phyloP scores from a whole-genome alignment of 2,888 invertebrate species.

The Nomada ferruginata region DNA sequence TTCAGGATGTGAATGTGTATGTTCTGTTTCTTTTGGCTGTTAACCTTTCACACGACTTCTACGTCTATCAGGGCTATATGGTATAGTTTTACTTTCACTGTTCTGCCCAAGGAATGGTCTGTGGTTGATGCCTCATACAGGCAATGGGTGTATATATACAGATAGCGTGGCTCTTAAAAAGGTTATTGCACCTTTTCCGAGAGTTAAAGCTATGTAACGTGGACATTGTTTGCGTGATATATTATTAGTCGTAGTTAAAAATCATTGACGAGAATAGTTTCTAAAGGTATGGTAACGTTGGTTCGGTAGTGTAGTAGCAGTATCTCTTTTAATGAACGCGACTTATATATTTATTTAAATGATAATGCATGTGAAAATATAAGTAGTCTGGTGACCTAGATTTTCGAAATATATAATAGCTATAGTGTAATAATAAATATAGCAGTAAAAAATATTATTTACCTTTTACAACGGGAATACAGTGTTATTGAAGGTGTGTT shows the following conservation, averaged over 20 bases:
- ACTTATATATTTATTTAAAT: background rate
- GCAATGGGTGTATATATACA: background rate
- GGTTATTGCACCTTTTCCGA: background rate
- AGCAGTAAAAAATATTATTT: background rate
- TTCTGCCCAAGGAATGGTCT: background rate
- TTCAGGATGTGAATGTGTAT: constrained; percentile 15
- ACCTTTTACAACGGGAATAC: constrained; percentile 36
- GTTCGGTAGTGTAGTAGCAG: no score
- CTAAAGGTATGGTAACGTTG: no score
- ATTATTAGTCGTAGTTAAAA: background rate
- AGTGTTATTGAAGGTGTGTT: background rate
- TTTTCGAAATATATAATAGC: background rate
- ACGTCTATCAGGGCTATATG: background rate
- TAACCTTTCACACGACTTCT: constrained; percentile 37
- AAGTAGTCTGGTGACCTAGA: no score
- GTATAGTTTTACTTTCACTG: constrained; percentile 14
- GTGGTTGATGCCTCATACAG: background rate
- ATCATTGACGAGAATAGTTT: no score
- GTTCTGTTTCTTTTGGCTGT: constrained; percentile 12
- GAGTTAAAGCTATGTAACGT: background rate
- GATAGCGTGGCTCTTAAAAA: background rate
- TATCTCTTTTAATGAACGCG: no score
- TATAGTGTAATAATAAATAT: background rate
- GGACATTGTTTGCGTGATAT: background rate
- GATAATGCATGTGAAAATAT: background rate